Base-by-base conservation (phyloP, 1,140 invertebrate genomes). In the Pseudomyrmex cubaensis region DNA sequence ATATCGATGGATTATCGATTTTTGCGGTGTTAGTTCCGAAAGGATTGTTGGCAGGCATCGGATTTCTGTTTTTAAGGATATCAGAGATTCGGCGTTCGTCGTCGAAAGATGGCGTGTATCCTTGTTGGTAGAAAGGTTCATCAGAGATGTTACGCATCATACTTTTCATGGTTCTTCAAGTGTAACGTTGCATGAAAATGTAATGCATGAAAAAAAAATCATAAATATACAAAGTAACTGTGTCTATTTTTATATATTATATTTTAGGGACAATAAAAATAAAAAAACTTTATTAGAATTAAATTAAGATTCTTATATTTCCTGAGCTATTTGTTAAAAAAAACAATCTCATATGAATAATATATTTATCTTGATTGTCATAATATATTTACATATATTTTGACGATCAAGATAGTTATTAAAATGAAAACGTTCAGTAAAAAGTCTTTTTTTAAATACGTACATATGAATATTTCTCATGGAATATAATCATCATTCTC, bases 41-140 rank as follows among this genome's bases (percentile, higher is more conserved):
- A 63, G 77, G n/a, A 22, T 2, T 63, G n/a, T 8, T 69, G 7
- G 46, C 8, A 2, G 56, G 10, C 5, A 12, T 57, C 50, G 46
- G 22, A 64, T 82, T 84, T 72, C 50, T 76, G 22, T 76, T 88
- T 52, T 52, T 52, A 20, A 89, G 22, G 15, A 67, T 83, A 54
- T 84, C 84, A 48, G 20, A 15, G 15, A 76, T 57, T 7, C 78
- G 73, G 35, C 17, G 70, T 1, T 86, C 67, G 7, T 87, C 86
- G 13, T 88, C 87, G 69, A 72, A 61, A 12, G 35, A 80, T 20
- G 64, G 57, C 15, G 52, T 59, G 25, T 57, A 48, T 72, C 57
- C 22, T 72, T 59, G 62, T 56, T 56, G 76, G 61, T 59, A 54
- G 35, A 44, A 15, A 48, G 54, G 54, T 10, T 46, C n/a, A 50